These are phyloP conservation scores for Coptodon rendalli DNA, from an alignment of 2,113 vertebrate species.

Conservation along the genomic window DNA sequence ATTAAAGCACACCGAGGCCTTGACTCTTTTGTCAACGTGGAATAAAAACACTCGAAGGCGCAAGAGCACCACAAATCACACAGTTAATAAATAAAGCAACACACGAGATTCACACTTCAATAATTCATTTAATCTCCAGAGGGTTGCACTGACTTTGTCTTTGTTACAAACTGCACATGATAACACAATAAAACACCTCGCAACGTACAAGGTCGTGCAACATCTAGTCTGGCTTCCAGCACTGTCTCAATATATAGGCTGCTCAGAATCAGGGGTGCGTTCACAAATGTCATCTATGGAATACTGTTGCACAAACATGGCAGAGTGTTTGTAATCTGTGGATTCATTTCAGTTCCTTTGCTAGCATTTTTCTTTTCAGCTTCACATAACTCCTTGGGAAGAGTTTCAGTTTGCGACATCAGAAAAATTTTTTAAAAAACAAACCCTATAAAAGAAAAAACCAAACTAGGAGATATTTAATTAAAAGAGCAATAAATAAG, in stretches of 20 bases:
- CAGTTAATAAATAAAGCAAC: background rate
- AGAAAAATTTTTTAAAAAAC: background rate
- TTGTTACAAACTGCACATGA: conserved; percentile 63
- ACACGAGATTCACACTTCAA: conserved; percentile 31
- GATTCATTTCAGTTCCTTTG: background rate
- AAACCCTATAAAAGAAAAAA: background rate
- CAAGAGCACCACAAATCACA: background rate
- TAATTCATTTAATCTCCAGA: conserved; percentile 57
- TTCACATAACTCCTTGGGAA: background rate
- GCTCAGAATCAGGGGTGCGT: conserved; percentile 1
- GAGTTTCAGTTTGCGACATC: background rate
- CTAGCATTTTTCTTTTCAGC: background rate
- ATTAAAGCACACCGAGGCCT: fast-evolving
- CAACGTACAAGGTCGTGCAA: conserved; percentile 61
- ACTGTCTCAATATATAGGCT: conserved; percentile 9
- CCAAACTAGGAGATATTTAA: background rate
- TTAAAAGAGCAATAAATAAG: background rate
- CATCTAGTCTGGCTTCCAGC: conserved; percentile 48
- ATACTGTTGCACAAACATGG: conserved; percentile 31
- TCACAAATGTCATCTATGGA: conserved; percentile 11
- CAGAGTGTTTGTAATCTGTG: background rate
- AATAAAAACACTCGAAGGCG: background rate
- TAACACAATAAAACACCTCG: conserved; percentile 57
- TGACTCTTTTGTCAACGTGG: background rate
- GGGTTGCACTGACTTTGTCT: conserved; percentile 45